Base-by-base conservation (phyloP, 2,113 vertebrate genomes). In the Antechinus flavipes region DNA sequence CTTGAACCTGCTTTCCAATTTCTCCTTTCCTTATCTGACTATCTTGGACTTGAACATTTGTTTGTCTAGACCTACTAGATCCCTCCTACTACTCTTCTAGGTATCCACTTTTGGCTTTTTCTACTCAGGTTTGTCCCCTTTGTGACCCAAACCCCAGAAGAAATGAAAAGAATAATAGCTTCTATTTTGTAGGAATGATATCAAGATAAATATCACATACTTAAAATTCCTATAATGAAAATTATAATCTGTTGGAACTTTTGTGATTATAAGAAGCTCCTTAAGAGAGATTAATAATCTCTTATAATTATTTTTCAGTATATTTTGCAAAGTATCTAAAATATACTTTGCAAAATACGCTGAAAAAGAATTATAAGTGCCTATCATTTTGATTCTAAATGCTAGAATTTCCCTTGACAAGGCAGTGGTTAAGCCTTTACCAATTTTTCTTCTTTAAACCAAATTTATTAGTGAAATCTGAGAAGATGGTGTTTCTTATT, bases 401-500 rank as follows among this genome's bases (percentile, higher is more conserved):
- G 12, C 27, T 14, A 61, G 42, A 52, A 52, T 5, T 1, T 42
- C 54, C 8, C 54, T 53, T 52, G 93, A 93, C 61, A 53, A 27
- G 55, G 24, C 68, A 84, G 2, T 7, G 16, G 30, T 35, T 68
- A 68, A 35, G 9, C 47, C 3, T 91, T 93, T 49, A 56, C 27
- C 58, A 23, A 0, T n/a, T 16, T 9, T 92, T 53, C 52, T 95
- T 14, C 54, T 95, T 42, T 92, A 91, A 95, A 89, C 54, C 49
- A 54, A 93, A 91, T 54, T 96, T 90, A 22, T 92, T 12, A 91
- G 42, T 8, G 54, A 93, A 91, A 84, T 54, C 12, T 47, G 89
- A 94, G 95, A 90, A 92, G 93, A 55, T 25, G 5, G 22, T 16
- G n/a, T 8, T 16, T 84, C 92, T 55, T 68, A 89, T 27, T 90